These are phyloP conservation scores for Netelia inedita DNA, from an alignment of 2,888 invertebrate genomes.

Conservation along the genomic window DNA sequence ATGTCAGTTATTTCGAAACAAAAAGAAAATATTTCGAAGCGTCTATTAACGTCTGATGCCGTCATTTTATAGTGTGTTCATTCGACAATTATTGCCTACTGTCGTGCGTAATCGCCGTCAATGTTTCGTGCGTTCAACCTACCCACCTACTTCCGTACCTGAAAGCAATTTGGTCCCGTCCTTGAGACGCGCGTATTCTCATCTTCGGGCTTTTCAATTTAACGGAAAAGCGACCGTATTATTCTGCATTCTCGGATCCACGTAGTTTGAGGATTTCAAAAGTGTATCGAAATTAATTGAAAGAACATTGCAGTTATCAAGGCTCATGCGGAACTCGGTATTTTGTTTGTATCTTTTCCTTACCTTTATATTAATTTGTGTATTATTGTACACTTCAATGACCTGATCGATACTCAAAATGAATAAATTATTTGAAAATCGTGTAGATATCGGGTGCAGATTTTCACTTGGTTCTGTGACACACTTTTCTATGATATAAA, in stretches of 20 bases:
- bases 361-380: conserved; percentile 15
- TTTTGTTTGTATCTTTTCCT: conserved; percentile 3
- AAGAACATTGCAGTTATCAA: conserved; percentile 15
- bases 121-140: conserved; percentile 51
- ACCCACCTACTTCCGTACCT: conserved; percentile 76
- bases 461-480: conserved; percentile 66
- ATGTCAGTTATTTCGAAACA: background rate
- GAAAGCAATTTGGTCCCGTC: conserved; percentile 74
- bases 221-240: background rate
- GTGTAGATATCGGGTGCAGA: conserved; percentile 75
- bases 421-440: conserved; percentile 8
- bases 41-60: background rate
- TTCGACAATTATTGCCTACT: conserved; percentile 35
- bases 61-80: conserved; percentile 26
- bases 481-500: background rate
- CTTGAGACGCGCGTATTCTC: conserved; percentile 60
- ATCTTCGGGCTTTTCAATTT: conserved; percentile 45
- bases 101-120: conserved; percentile 35
- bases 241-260: background rate
- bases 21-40: background rate
- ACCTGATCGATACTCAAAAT: conserved; percentile 58
- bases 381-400: background rate
- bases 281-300: background rate
- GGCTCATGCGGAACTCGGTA: conserved; percentile 43
- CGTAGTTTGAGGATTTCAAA: background rate